These are phyloP conservation scores for Huso huso DNA, from an alignment of 2,797 vertebrate species.

Conservation along the genomic window DNA sequence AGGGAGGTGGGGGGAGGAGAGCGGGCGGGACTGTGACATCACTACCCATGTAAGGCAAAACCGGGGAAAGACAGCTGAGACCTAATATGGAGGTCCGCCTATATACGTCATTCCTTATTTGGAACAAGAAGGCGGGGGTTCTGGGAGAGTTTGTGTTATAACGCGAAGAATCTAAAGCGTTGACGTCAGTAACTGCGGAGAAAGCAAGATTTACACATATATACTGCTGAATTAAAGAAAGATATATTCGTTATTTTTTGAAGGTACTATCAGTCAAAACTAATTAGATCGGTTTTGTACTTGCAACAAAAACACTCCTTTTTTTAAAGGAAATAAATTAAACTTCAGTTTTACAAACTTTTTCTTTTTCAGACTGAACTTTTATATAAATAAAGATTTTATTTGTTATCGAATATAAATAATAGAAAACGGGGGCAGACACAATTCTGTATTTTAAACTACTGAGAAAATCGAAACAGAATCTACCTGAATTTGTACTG, in stretches of 20 bases:
- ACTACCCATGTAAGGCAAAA: slow-evolving; percentile 47
- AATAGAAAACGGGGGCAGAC: neutral
- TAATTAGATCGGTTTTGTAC: neutral
- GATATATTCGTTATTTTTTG: no score
- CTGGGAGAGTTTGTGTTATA: slow-evolving; percentile 14
- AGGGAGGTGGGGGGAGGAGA: slow-evolving; percentile 32
- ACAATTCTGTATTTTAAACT: no score
- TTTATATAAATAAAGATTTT: neutral
- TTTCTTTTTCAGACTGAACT: slow-evolving; percentile 9
- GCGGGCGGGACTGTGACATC: slow-evolving; percentile 24
- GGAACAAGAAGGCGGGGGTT: slow-evolving; percentile 44
- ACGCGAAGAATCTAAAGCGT: slow-evolving; percentile 8
- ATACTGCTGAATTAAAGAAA: no score
- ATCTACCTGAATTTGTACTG: no score
- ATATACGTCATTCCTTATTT: slow-evolving; percentile 31
- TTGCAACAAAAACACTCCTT: neutral
- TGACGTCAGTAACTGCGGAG: neutral
- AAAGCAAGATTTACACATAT: neutral
- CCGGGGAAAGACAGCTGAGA: slow-evolving; percentile 21
- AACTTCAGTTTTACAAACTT: neutral
- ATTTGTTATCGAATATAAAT: neutral
- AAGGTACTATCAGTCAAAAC: no score
- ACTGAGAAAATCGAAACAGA: no score
- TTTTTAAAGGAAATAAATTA: slow-evolving; percentile 3
- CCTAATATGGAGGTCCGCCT: slow-evolving; percentile 51